These are phyloP conservation scores for Charadrius vociferus DNA, from an alignment of 2,113 vertebrate species.

Conservation along the genomic window DNA sequence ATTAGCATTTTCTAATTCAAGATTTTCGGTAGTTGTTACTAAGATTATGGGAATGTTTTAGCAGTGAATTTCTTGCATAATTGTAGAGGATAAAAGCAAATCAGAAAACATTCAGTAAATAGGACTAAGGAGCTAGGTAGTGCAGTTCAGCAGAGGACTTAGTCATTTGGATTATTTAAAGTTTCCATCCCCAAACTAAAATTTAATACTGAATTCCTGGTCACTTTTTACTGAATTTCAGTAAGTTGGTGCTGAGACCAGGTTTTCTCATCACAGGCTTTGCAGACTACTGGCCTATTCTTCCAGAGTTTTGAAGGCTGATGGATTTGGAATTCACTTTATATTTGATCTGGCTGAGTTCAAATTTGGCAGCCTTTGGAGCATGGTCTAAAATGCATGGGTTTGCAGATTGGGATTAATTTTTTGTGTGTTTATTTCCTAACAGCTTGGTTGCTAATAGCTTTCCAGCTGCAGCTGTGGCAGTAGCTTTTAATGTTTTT, in stretches of 20 bases:
- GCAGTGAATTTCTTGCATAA: neutral
- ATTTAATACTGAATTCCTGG: neutral
- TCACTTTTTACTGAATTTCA: neutral
- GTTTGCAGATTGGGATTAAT: neutral
- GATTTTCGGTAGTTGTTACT: neutral
- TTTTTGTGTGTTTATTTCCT: neutral
- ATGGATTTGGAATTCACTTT: neutral
- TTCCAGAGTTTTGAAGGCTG: neutral
- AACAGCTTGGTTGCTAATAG: neutral
- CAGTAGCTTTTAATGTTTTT: neutral
- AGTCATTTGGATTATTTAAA: neutral
- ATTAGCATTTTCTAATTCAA: neutral
- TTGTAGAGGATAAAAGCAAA: neutral
- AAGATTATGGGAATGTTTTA: neutral
- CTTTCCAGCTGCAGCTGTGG: neutral
- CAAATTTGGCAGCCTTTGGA: neutral
- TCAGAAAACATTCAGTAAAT: neutral
- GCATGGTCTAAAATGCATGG: neutral
- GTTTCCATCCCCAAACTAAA: neutral
- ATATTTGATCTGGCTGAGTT: neutral
- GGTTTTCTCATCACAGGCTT: neutral
- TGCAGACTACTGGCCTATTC: neutral
- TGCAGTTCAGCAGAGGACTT: neutral
- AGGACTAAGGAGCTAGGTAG: neutral
- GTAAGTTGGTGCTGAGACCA: neutral